phyloP scores from a whole-genome alignment of 2,797 vertebrate species.

The Pelobates cultripes region DNA sequence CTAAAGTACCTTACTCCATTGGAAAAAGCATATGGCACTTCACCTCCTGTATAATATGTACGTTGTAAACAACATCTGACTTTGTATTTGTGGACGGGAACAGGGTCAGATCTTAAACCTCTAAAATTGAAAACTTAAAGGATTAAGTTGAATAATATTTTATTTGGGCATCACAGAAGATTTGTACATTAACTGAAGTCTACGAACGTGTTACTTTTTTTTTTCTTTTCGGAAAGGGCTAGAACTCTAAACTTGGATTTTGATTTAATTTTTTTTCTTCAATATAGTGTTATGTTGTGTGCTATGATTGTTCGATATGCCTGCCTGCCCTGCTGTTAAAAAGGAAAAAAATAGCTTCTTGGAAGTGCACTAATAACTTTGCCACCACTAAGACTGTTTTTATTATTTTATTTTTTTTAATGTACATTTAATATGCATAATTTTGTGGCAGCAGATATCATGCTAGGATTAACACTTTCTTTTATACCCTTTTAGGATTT shows the following conservation, averaged over 20 bases:
- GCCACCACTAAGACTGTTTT: conserved; percentile 11
- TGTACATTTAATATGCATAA: conserved; percentile 11
- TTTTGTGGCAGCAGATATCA: background rate
- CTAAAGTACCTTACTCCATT: background rate
- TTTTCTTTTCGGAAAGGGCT: conserved; percentile 27
- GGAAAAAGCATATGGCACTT: background rate
- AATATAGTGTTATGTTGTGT: background rate
- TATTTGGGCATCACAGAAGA: background rate
- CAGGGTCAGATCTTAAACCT: background rate
- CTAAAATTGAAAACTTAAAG: background rate
- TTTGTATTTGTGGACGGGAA: background rate
- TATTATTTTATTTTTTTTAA: background rate
- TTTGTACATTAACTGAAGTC: background rate
- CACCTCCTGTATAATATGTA: background rate
- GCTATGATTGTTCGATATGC: background rate
- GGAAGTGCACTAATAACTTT: conserved; percentile 3
- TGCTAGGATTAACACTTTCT: background rate
- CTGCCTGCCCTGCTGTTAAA: background rate
- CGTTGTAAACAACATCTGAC: background rate
- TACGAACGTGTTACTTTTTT: conserved; percentile 22
- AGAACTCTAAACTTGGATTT: background rate
- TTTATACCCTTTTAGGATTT: background rate
- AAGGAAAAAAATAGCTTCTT: background rate
- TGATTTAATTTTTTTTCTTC: background rate
- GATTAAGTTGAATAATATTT: background rate